Base-by-base conservation (phyloP, 2,113 vertebrate species). In the Aspidoscelis tigris region DNA sequence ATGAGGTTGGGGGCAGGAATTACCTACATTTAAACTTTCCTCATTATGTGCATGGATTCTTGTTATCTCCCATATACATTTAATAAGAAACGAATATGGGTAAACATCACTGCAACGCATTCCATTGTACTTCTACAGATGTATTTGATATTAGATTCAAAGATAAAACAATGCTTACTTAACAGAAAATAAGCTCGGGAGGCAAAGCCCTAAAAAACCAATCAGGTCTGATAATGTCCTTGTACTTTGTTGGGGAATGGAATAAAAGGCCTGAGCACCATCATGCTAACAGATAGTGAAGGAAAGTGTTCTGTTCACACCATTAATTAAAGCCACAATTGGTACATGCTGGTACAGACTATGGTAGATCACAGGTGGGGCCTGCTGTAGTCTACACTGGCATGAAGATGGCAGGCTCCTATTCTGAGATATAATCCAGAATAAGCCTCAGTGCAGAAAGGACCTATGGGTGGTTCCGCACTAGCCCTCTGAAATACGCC, bases 41-140 rank as follows among this genome's bases (percentile, higher is more conserved):
- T 18, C 24, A 55, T 20, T 69, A 11, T 64, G 58, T 61, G 4
- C 87, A 80, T 84, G 26, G 55, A 70, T 55, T 84, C 65, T 79
- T 14, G 2, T 0, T 0, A 90, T 83, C 89, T 64, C 81, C 81
- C 85, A 82, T 87, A 86, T 82, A 86, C 80, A 85, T 88, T 55
- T 47, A 78, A 86, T 79, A 77, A 84, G 87, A 77, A 92, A 93
- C 81, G 72, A 90, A 93, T 86, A 87, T 90, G 83, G 82, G 3
- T 79, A 71, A 75, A 81, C 69, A 85, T 68, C 66, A 83, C 22
- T 86, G 53, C 76, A 68, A 85, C 12, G 82, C 82, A 92, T 84
- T 90, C 83, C 55, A 69, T 50, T 88, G 21, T 93, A 88, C 91
- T 94, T 93, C 91, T 92, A 92, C 91, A 93, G 90, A 93, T 93